phyloP scores from a whole-genome alignment of 2,888 invertebrate genomes.

The Dinocampus coccinellae region DNA sequence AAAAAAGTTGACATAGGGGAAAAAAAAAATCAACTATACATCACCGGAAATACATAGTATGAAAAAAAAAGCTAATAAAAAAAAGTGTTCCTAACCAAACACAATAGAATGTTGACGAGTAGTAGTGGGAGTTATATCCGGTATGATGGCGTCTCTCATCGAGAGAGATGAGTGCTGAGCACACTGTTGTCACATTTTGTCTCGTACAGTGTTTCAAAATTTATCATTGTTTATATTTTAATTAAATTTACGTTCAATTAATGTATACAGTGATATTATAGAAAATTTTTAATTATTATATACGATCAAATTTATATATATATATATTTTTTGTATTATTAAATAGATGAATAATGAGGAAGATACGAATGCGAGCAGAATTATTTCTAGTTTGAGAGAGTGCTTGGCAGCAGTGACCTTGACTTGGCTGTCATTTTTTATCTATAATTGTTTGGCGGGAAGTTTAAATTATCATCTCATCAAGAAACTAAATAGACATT shows the following conservation, averaged over 20 bases:
- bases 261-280: background rate
- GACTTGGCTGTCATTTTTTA: slow-evolving; percentile 60
- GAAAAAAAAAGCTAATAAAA: slow-evolving; percentile 1
- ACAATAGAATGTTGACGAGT: background rate
- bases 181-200: slow-evolving; percentile 69
- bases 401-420: slow-evolving; percentile 64
- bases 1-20: too few relatives aligned
- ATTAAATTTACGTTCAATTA: slow-evolving; percentile 32
- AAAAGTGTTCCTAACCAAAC: background rate
- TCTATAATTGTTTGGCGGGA: slow-evolving; percentile 48
- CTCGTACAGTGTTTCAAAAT: slow-evolving; percentile 68
- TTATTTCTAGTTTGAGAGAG: slow-evolving; percentile 28
- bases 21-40: background rate
- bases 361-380: slow-evolving; percentile 34
- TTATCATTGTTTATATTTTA: slow-evolving; percentile 65
- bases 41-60: slow-evolving; percentile 20
- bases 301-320: slow-evolving; percentile 14
- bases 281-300: background rate
- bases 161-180: slow-evolving; percentile 43
- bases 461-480: slow-evolving; percentile 50
- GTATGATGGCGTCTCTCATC: slow-evolving; percentile 65
- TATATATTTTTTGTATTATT: background rate
- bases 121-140: slow-evolving; percentile 54
- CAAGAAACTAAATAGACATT: too few relatives aligned
- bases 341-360: background rate